Evolutionary conservation across 2,113 vertebrate genomes (phyloP).

Genomic region (Paratilapia polleni): DNA sequence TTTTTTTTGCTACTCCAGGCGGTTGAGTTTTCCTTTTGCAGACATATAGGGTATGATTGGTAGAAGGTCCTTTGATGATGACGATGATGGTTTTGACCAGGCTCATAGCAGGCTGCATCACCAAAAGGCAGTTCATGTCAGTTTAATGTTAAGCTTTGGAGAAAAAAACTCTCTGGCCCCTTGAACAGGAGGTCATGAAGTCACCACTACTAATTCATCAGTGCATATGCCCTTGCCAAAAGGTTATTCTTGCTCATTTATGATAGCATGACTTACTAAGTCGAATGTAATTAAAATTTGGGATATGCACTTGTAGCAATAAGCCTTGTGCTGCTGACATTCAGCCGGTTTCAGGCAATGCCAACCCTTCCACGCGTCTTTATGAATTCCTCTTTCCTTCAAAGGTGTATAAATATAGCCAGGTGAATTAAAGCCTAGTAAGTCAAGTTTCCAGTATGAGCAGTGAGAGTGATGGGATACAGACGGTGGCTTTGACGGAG

Average conservation of each 20-base stretch:
- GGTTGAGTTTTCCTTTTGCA: conserved; percentile 20
- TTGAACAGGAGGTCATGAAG: conserved; percentile 38
- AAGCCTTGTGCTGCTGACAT: conserved; percentile 7
- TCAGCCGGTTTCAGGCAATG: conserved; percentile 7
- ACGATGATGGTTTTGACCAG: conserved; percentile 48
- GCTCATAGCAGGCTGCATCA: conserved; percentile 29
- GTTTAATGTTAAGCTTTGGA: conserved; percentile 47
- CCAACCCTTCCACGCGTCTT: conserved; percentile 18
- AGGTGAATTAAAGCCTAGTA: conserved; percentile 42
- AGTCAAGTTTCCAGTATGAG: conserved; percentile 42
- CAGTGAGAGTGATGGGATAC: conserved; percentile 29
- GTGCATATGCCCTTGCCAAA: conserved; percentile 39
- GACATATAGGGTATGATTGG: conserved; percentile 35
- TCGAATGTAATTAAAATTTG: conserved; percentile 33
- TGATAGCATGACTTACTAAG: conserved; percentile 24
- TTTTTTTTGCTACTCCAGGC: conserved; percentile 6
- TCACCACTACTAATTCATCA: conserved; percentile 54
- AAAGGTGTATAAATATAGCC: conserved; percentile 59
- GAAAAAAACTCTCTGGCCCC: conserved; percentile 22
- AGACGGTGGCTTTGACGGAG: conserved; percentile 47
- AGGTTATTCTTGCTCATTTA: conserved; percentile 58
- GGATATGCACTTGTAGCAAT: conserved; percentile 21
- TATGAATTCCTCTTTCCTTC: conserved; percentile 43
- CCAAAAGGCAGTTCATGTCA: conserved; percentile 61
- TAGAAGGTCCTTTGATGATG: conserved; percentile 24